Base-by-base conservation (phyloP, 2,113 vertebrate species). In the Acrocephalus kingi region DNA sequence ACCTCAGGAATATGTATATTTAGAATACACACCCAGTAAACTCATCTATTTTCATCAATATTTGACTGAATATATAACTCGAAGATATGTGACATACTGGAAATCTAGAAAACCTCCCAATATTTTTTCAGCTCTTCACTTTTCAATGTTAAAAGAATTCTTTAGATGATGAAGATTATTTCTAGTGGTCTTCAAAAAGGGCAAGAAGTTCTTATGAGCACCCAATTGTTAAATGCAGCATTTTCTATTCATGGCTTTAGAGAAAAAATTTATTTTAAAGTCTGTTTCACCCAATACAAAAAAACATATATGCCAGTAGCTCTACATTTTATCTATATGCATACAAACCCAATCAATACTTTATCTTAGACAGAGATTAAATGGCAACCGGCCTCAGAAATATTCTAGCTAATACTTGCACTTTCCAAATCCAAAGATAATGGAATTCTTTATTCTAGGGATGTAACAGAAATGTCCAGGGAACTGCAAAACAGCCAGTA, bases 191-290 rank as follows among this genome's bases (percentile, higher is more conserved):
- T 79, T 76, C 77, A 79, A 55, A 85, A 6, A 69, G n/a, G 61
- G 20, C 56, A 87, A 79, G 66, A 67, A 87, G 4, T 17, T 80
- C 79, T 68, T 69, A 11, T 92, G 52, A 89, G 23, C 24, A 84
- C 52, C 69, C 43, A 77, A 1, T 51, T 59, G 37, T 68, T 80
- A 71, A 90, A 91, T 69, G 85, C 71, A 93, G 76, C 35, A 73
- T 92, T 80, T 96, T 54, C 41, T 90, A 52, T 69, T 89, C 37
- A 74, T 45, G 84, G 59, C 62, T 94, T 96, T 49, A 92, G 78
- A 94, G 86, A 93, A 90, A 18, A 93, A 84, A 87, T 96, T 96
- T 95, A 95, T 96, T 97, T 96, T 91, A 58, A 90, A 78, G n/a
- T 92, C 73, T 89, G 39, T 80, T 92, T 95, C 82, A 92, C 84